phyloP scores from a whole-genome alignment of 2,797 vertebrate species.

The Cirrhinus molitorella region DNA sequence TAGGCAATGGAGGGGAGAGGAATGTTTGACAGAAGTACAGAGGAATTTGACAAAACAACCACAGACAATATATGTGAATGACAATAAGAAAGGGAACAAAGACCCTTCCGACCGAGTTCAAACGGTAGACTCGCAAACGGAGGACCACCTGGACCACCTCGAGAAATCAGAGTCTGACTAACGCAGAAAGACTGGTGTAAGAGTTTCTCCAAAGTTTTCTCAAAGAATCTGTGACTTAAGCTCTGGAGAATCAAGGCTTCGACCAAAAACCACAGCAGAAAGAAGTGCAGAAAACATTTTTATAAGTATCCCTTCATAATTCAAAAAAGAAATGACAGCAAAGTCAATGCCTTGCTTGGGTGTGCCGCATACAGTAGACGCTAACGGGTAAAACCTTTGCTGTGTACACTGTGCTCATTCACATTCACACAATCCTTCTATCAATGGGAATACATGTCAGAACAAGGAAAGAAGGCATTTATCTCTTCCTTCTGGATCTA shows the following conservation, averaged over 20 bases:
- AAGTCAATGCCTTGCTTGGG: conserved; percentile 29
- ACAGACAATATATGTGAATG: conserved; percentile 72
- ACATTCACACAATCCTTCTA: conserved; percentile 51
- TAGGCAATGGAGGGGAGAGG: conserved; percentile 49
- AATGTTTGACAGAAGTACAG: conserved; percentile 71
- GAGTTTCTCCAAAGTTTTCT: conserved; percentile 13
- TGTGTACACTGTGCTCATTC: conserved; percentile 38
- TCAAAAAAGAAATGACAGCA: conserved; percentile 38
- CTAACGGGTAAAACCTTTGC: conserved; percentile 28
- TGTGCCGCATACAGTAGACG: background rate
- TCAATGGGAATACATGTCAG: conserved; percentile 67
- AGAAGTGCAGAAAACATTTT: conserved; percentile 9
- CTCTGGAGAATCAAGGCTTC: conserved; percentile 25
- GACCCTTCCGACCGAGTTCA: background rate
- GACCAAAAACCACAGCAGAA: conserved; percentile 36
- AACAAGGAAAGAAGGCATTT: conserved; percentile 68
- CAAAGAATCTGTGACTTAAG: conserved; percentile 49
- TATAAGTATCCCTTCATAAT: conserved; percentile 24
- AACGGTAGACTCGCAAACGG: background rate
- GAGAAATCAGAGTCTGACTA: conserved; percentile 22
- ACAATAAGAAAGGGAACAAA: conserved; percentile 60
- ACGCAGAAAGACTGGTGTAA: background rate
- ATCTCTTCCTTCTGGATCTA: conserved; percentile 39
- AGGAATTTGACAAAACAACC: conserved; percentile 75
- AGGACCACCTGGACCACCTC: conserved; percentile 25